These are phyloP conservation scores for Cremastinae sp. DNA, from an alignment of 2,888 invertebrate species.

Conservation along the genomic window DNA sequence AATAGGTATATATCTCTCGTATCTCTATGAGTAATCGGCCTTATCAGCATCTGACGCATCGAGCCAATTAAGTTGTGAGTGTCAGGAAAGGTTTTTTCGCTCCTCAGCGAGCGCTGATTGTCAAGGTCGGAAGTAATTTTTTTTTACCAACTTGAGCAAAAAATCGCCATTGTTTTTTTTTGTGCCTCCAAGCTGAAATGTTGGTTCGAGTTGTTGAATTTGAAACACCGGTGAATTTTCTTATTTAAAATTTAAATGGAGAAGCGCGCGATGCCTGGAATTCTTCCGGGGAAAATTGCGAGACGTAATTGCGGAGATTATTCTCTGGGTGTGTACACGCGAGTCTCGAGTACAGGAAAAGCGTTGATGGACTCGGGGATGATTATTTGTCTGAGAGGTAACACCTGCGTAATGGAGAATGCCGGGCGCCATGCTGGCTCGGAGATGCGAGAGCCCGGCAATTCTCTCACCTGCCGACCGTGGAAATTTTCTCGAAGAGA, in stretches of 20 bases:
- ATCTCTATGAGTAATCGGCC: constrained; percentile 31
- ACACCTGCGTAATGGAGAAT: constrained; percentile 61
- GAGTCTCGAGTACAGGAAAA: constrained; percentile 31
- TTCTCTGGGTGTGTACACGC: constrained; percentile 20
- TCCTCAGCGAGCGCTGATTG: background rate
- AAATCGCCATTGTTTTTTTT: too few relatives aligned
- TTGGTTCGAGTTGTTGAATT: too few relatives aligned
- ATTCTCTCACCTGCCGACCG: constrained; percentile 51
- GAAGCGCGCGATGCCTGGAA: too few relatives aligned
- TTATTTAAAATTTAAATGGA: too few relatives aligned
- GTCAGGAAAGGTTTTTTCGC: background rate
- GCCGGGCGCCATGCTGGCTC: constrained; percentile 31
- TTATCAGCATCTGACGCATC: constrained; percentile 35
- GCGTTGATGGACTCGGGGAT: constrained; percentile 63
- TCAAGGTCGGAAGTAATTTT: constrained; percentile 10
- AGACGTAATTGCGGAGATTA: constrained; percentile 41
- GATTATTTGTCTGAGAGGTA: constrained; percentile 64
- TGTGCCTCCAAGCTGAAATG: too few relatives aligned
- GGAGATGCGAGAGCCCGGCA: constrained; percentile 35
- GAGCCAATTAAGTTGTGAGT: background rate
- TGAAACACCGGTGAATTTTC: too few relatives aligned
- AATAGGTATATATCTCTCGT: constrained; percentile 10
- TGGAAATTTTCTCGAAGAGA: constrained; percentile 27
- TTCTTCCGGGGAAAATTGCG: constrained; percentile 1
- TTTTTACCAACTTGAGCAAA: too few relatives aligned